phyloP scores from a whole-genome alignment of 2,797 vertebrate genomes.

The Eulemur mongoz region DNA sequence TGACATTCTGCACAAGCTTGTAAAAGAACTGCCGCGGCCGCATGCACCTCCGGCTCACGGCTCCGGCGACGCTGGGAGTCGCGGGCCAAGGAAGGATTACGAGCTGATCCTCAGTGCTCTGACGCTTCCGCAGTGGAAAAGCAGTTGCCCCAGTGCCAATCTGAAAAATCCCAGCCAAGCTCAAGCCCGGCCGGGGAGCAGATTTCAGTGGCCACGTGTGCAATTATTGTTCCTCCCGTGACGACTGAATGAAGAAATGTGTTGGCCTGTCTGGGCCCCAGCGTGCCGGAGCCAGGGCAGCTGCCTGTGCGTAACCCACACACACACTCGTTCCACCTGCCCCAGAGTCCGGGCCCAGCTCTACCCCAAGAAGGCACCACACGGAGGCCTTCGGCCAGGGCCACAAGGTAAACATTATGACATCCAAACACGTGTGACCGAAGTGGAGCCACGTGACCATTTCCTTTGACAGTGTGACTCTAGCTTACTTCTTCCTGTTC shows the following conservation, averaged over 20 bases:
- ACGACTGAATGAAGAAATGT: background rate
- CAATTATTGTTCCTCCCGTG: background rate
- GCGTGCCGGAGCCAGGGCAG: background rate
- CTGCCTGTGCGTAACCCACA: background rate
- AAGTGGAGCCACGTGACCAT: background rate
- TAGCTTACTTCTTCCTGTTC: background rate
- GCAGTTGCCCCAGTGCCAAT: background rate
- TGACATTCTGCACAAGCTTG: background rate
- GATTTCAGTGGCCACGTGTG: constrained; percentile 45
- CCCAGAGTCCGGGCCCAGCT: background rate
- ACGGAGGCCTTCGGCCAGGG: background rate
- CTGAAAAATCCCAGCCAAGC: background rate
- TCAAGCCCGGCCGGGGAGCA: background rate
- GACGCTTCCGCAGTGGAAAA: background rate
- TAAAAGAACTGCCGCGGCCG: background rate
- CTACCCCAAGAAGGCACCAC: background rate
- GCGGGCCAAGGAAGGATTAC: background rate
- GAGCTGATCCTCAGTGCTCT: background rate
- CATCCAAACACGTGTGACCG: background rate
- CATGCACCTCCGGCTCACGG: background rate
- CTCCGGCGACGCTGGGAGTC: background rate
- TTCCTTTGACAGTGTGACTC: background rate
- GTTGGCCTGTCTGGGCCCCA: background rate
- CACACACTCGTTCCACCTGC: background rate
- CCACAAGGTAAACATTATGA: background rate